A percentile compares a stretch with the other conserved stretches of the same genome.
phyloP scores from a whole-genome alignment of 2,113 vertebrate species.

The Hippocampus zosterae region DNA sequence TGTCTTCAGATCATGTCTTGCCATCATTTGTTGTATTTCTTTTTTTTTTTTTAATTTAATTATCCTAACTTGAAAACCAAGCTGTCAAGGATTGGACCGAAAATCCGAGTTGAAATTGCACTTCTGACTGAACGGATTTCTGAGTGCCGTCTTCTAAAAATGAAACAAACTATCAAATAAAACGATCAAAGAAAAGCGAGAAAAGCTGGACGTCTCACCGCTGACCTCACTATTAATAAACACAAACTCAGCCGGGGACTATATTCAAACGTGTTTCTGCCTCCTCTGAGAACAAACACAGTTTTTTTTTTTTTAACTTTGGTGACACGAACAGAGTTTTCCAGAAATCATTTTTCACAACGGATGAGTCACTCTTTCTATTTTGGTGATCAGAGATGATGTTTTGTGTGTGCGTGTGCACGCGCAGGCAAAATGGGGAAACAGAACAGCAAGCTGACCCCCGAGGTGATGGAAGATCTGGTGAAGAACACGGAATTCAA shows the following conservation, averaged over 20 bases:
- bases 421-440: slow-evolving; percentile 71
- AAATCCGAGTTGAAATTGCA: background rate
- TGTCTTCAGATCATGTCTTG: too few relatives aligned
- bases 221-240: slow-evolving; percentile 12
- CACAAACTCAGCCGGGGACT: slow-evolving; percentile 5
- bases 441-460: slow-evolving; percentile 95
- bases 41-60: too few relatives aligned
- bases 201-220: slow-evolving; percentile 4
- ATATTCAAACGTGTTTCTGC: slow-evolving; percentile 4
- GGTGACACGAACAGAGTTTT: slow-evolving; percentile 14
- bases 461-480: slow-evolving; percentile 96
- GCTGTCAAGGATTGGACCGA: background rate
- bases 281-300: slow-evolving; percentile 6
- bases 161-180: slow-evolving; percentile 13
- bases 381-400: background rate
- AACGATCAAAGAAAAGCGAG: slow-evolving; percentile 12
- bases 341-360: slow-evolving; percentile 6
- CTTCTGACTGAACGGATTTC: background rate
- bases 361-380: slow-evolving; percentile 19
- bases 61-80: background rate
- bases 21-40: too few relatives aligned
- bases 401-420: slow-evolving; percentile 1
- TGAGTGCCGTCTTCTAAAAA: background rate
- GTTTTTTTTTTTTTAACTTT: slow-evolving; percentile 32
- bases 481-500: slow-evolving; percentile 92